These are phyloP conservation scores for Ophion obscuratus DNA, from an alignment of 2,888 invertebrate genomes.

Conservation along the genomic window DNA sequence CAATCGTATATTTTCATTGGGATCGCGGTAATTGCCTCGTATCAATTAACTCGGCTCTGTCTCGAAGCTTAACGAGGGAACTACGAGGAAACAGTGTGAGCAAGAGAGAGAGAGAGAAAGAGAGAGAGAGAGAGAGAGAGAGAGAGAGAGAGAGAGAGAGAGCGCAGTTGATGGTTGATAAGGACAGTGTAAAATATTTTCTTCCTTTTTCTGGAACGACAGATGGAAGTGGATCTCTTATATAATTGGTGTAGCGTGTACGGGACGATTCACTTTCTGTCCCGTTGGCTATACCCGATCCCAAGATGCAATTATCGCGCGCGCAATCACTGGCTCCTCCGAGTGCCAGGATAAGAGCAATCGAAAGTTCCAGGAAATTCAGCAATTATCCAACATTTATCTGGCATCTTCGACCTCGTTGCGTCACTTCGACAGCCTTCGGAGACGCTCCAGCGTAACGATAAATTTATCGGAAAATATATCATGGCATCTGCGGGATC, in stretches of 20 bases:
- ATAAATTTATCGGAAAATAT: no score
- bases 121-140: not conserved
- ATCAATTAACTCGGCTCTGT: constrained; percentile 61
- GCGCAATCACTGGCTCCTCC: constrained; percentile 61
- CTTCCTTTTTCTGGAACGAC: constrained; percentile 20
- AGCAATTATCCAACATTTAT: constrained; percentile 58
- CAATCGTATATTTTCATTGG: constrained; percentile 48
- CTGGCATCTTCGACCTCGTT: constrained; percentile 50
- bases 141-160: not conserved
- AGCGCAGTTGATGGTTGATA: not conserved
- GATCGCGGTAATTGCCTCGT: constrained; percentile 60
- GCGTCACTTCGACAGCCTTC: constrained; percentile 4
- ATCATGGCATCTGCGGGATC: no score
- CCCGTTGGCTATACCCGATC: constrained; percentile 11
- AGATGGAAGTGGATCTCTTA: constrained; percentile 22
- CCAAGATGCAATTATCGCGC: constrained; percentile 69
- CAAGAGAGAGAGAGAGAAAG: constrained; percentile 6
- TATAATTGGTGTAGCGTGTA: constrained; percentile 23
- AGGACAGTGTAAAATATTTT: not conserved
- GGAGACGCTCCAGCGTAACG: not conserved
- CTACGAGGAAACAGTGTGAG: not conserved
- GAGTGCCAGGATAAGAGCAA: constrained; percentile 50
- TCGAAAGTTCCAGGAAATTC: constrained; percentile 60
- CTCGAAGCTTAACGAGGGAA: constrained; percentile 45
- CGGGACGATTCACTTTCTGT: constrained; percentile 48